phyloP scores from a whole-genome alignment of 1,140 invertebrate genomes.

The Drosophila sproati region DNA sequence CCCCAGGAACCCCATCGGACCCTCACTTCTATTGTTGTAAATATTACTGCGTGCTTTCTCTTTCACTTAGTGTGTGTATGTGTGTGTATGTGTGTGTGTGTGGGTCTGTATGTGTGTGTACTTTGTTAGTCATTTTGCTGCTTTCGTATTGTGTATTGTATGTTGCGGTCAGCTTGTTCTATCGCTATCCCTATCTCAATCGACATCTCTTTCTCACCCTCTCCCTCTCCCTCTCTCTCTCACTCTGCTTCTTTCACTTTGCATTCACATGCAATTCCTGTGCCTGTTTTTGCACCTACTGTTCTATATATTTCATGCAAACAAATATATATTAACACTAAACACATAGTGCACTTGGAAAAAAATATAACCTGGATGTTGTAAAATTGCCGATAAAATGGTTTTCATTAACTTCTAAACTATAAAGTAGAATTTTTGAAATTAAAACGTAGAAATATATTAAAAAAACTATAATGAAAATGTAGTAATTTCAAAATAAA shows the following conservation, averaged over 20 bases:
- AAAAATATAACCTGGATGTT: neutral
- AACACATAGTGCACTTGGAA: slow-evolving; percentile 32
- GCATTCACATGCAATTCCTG: slow-evolving; percentile 65
- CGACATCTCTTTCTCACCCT: neutral
- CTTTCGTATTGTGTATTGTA: slow-evolving; percentile 33
- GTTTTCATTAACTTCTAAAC: too few species aligned
- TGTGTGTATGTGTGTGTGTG: neutral
- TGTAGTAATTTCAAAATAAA: too few species aligned
- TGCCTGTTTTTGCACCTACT: slow-evolving; percentile 76
- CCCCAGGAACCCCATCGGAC: slow-evolving; percentile 31
- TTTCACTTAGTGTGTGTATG: neutral
- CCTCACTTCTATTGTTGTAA: slow-evolving; percentile 49
- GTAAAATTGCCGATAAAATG: too few species aligned
- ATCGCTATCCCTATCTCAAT: slow-evolving; percentile 11
- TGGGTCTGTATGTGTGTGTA: slow-evolving; percentile 13
- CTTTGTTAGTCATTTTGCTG: slow-evolving; percentile 36
- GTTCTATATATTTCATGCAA: slow-evolving; percentile 52
- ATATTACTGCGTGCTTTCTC: slow-evolving; percentile 37
- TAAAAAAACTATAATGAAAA: too few species aligned
- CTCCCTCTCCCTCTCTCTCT: neutral
- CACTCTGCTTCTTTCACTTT: slow-evolving; percentile 45
- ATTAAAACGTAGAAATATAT: too few species aligned
- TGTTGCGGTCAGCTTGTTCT: slow-evolving; percentile 46
- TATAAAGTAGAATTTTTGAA: too few species aligned
- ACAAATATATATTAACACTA: slow-evolving; percentile 67